Percentiles rank a stretch among this genome's conserved stretches.
Evolutionary conservation across 2,888 invertebrate genomes (phyloP).

Genomic region (Dryocosmus kuriphilus): DNA sequence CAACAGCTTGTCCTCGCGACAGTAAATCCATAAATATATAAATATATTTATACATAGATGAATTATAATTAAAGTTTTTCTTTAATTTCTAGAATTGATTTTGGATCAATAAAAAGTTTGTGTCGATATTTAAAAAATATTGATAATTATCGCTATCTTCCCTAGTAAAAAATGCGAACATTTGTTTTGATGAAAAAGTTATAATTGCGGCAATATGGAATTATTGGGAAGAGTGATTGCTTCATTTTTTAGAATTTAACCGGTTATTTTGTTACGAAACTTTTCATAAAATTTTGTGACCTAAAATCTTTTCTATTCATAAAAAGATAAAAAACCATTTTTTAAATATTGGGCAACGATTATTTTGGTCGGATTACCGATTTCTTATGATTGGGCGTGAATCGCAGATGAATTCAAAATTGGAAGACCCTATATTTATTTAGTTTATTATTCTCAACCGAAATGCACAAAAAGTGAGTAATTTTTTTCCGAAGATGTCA

Average conservation of each 20-base stretch:
- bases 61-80: neutral
- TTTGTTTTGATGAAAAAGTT: too few relatives aligned
- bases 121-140: too few relatives aligned
- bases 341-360: too few relatives aligned
- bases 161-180: too few relatives aligned
- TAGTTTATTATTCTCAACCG: neutral
- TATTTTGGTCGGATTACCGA: neutral
- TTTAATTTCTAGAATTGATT: too few relatives aligned
- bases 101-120: too few relatives aligned
- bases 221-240: too few relatives aligned
- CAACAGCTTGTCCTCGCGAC: slow-evolving; percentile 21
- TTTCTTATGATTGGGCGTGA: neutral
- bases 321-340: neutral
- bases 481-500: slow-evolving; percentile 4
- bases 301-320: neutral
- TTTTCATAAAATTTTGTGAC: too few relatives aligned
- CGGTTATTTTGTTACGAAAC: too few relatives aligned
- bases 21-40: slow-evolving; percentile 6
- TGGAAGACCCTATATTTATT: neutral
- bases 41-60: neutral
- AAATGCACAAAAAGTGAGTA: neutral
- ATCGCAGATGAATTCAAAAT: neutral
- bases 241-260: too few relatives aligned
- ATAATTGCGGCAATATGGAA: too few relatives aligned
- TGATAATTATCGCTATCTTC: too few relatives aligned